Percentiles rank a stretch among this genome's conserved stretches.
phyloP scores from a whole-genome alignment of 2,797 vertebrate genomes.

The Momotus momota region DNA sequence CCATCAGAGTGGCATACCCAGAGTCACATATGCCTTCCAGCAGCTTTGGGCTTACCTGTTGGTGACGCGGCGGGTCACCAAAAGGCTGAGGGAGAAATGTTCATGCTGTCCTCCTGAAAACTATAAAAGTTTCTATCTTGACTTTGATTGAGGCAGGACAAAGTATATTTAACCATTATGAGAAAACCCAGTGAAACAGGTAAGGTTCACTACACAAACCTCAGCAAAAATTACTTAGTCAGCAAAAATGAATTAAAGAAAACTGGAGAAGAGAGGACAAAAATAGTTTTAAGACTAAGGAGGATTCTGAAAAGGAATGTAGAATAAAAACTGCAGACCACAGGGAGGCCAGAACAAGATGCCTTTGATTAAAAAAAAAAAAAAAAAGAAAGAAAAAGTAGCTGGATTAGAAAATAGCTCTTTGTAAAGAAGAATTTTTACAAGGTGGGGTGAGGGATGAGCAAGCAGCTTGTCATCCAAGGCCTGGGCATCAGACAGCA shows the following conservation, averaged over 20 bases:
- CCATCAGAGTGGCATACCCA: background rate
- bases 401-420: slow-evolving; percentile 8
- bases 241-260: background rate
- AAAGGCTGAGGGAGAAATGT: background rate
- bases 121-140: background rate
- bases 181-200: background rate
- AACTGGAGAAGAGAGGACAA: background rate
- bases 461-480: background rate
- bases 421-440: slow-evolving; percentile 34
- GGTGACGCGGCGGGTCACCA: background rate
- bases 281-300: background rate
- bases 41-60: background rate
- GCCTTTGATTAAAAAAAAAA: background rate
- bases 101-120: background rate
- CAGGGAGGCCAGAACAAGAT: background rate
- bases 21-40: background rate
- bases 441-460: background rate
- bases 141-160: background rate
- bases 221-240: background rate
- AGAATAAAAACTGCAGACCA: background rate
- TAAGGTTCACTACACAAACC: background rate
- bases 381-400: background rate
- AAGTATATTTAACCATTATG: background rate
- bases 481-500: background rate
- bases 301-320: background rate